A percentile compares a stretch with the other conserved stretches of the same genome.
Evolutionary conservation across 2,888 invertebrate species (phyloP).

Genomic region (Lypha dubia): DNA sequence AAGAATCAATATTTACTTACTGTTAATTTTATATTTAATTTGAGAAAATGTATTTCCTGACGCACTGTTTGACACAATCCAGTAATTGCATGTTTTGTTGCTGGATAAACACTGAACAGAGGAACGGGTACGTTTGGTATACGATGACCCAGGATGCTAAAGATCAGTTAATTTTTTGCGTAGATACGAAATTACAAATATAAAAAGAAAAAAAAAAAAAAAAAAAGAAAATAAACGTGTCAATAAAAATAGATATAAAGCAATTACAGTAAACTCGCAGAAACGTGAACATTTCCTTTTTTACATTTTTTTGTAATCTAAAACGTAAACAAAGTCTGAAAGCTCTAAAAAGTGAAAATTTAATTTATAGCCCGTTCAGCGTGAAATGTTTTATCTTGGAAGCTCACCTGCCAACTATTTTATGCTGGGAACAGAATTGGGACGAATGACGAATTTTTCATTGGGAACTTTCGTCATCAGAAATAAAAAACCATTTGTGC

Average conservation of each 20-base stretch:
- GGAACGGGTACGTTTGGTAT: slow-evolving; percentile 84
- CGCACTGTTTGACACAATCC: slow-evolving; percentile 85
- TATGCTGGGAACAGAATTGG: no score
- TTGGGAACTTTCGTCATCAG: no score
- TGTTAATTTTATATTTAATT: slow-evolving; percentile 83
- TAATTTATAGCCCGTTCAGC: no score
- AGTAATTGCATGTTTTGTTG: slow-evolving; percentile 85
- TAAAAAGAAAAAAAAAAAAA: slow-evolving; percentile 30
- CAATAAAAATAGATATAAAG: neutral
- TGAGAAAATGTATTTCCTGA: slow-evolving; percentile 84
- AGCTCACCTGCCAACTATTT: no score
- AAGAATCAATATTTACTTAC: slow-evolving; percentile 78
- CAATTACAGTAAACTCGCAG: no score
- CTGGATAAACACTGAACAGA: slow-evolving; percentile 85
- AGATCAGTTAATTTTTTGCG: slow-evolving; percentile 8
- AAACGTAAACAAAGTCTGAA: no score
- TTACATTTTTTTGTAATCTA: no score
- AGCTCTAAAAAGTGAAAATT: no score
- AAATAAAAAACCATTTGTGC: no score
- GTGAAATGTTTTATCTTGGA: no score
- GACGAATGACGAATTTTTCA: no score
- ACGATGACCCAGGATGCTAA: slow-evolving; percentile 84
- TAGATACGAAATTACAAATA: slow-evolving; percentile 25
- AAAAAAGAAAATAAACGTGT: neutral
- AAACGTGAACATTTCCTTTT: no score